Conservation (phyloP, 2,888 invertebrate genomes). For the Syrista parreyssii region DNA sequence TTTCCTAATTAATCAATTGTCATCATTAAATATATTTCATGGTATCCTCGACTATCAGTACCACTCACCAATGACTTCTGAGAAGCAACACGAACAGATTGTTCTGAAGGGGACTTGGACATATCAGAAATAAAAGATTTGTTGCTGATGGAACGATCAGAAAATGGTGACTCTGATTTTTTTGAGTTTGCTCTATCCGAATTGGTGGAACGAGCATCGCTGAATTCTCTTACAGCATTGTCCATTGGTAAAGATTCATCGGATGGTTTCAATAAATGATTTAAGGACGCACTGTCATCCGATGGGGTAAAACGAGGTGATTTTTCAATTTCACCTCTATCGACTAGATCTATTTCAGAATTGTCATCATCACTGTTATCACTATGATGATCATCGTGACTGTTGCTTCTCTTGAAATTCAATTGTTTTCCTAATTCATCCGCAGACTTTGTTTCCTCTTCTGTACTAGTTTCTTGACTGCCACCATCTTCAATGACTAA, state of each 20-base stretch:
- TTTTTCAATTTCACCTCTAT: not conserved
- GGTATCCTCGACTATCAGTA: not conserved
- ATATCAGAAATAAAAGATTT: not conserved
- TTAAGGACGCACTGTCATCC: not conserved
- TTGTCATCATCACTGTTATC: not conserved
- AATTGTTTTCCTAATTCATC: not conserved
- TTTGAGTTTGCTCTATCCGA: not conserved
- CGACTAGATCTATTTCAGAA: not conserved
- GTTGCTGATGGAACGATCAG: not conserved
- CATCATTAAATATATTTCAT: not conserved
- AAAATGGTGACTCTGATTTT: not conserved
- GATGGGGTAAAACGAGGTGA: not conserved
- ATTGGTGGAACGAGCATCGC: not conserved
- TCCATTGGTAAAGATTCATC: not conserved
- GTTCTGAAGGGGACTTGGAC: not conserved
- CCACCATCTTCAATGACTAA: not conserved
- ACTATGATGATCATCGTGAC: not conserved
- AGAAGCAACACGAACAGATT: conserved; percentile 1
- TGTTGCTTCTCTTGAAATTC: not conserved
- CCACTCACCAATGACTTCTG: conserved; percentile 20
- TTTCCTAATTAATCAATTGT: not conserved
- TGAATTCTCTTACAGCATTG: not conserved
- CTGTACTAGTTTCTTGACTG: not conserved
- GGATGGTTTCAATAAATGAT: not conserved
- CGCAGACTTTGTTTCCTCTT: not conserved